These are phyloP conservation scores for Caloenas nicobarica DNA, from an alignment of 2,113 vertebrate species.

Conservation along the genomic window DNA sequence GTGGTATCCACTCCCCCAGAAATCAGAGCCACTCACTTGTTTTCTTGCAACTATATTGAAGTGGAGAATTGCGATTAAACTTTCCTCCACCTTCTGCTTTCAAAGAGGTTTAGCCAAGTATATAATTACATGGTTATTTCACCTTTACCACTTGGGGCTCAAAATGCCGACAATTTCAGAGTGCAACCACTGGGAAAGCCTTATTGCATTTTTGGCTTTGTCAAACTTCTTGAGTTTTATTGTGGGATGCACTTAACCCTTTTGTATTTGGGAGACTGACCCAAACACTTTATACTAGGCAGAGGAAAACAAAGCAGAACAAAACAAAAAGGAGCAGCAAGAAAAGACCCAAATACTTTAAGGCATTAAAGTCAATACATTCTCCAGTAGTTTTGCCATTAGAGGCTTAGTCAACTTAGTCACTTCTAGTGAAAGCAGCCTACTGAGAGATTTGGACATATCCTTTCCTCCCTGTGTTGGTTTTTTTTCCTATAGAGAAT, in stretches of 20 bases:
- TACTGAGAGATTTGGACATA: neutral
- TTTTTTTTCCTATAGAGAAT: neutral
- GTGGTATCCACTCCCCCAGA: neutral
- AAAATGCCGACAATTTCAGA: neutral
- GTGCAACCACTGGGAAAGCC: neutral
- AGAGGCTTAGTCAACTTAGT: neutral
- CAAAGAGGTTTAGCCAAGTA: neutral
- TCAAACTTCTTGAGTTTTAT: neutral
- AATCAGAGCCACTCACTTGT: neutral
- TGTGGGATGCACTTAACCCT: neutral
- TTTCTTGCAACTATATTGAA: neutral
- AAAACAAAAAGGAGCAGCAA: neutral
- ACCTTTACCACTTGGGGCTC: neutral
- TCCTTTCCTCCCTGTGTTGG: fast-evolving
- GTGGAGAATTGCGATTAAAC: neutral
- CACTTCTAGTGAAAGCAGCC: neutral
- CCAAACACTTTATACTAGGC: neutral
- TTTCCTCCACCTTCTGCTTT: neutral
- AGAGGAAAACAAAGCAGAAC: neutral
- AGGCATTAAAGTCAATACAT: neutral
- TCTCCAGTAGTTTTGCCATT: neutral
- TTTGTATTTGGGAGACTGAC: neutral
- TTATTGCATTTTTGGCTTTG: neutral
- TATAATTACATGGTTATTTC: neutral
- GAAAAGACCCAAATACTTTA: neutral